These are phyloP conservation scores for Hyperoplus immaculatus DNA, from an alignment of 2,797 vertebrate genomes.

Conservation along the genomic window DNA sequence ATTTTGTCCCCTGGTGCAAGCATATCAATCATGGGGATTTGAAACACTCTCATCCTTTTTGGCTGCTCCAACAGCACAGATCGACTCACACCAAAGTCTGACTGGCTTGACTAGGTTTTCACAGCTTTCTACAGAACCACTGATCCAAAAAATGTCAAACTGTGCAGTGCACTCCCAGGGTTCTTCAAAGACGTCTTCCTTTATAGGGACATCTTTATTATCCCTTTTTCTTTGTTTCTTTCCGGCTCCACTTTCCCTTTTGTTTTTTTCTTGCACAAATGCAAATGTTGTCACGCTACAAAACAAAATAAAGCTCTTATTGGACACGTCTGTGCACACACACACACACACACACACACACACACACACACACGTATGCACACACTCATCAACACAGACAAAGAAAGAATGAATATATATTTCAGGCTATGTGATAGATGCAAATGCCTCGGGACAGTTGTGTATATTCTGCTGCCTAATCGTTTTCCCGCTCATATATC, in stretches of 20 bases:
- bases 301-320: slow-evolving; percentile 21
- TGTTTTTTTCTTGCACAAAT: slow-evolving; percentile 16
- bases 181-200: too few relatives aligned
- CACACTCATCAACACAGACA: not conserved
- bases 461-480: slow-evolving; percentile 9
- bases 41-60: too few relatives aligned
- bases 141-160: too few relatives aligned
- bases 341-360: slow-evolving; percentile 6
- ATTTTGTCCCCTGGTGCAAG: too few relatives aligned
- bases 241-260: slow-evolving; percentile 29
- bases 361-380: not conserved
- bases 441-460: slow-evolving; percentile 25
- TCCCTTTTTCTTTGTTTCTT: slow-evolving; percentile 2
- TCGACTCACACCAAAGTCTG: too few relatives aligned
- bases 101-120: too few relatives aligned
- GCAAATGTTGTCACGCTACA: slow-evolving; percentile 37
- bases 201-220: slow-evolving; percentile 1
- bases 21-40: too few relatives aligned
- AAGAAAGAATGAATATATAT: slow-evolving; percentile 37
- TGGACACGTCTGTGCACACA: not conserved
- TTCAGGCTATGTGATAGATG: slow-evolving; percentile 25
- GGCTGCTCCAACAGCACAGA: too few relatives aligned
- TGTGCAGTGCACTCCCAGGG: too few relatives aligned
- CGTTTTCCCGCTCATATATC: not conserved
- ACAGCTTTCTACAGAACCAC: too few relatives aligned